These are phyloP conservation scores for Nymphalis io DNA, from an alignment of 1,140 invertebrate genomes.

Conservation along the genomic window DNA sequence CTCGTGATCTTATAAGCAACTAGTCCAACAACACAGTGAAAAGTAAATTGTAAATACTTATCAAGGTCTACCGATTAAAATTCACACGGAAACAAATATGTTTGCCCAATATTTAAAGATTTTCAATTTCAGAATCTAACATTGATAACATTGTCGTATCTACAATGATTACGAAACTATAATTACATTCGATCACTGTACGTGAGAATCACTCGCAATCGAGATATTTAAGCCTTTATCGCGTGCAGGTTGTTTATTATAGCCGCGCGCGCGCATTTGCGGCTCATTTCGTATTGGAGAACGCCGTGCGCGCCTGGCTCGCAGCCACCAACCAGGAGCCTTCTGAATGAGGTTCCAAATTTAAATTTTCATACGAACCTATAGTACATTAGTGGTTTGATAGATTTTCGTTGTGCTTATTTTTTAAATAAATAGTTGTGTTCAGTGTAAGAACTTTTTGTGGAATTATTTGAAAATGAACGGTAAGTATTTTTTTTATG, in stretches of 20 bases:
- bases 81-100: no score
- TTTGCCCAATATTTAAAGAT: background rate
- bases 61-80: no score
- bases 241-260: constrained; percentile 29
- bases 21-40: no score
- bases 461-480: constrained; percentile 28
- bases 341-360: constrained; percentile 10
- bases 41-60: no score
- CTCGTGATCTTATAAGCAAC: no score
- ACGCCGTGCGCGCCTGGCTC: constrained; percentile 20
- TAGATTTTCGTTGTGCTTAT: background rate
- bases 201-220: constrained; percentile 26
- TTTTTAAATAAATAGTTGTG: background rate
- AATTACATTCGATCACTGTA: constrained; percentile 16
- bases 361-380: constrained; percentile 14
- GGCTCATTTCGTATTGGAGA: constrained; percentile 21
- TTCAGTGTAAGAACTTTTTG: constrained; percentile 15
- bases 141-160: background rate
- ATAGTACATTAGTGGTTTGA: constrained; percentile 12
- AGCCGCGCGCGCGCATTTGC: constrained; percentile 25
- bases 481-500: constrained; percentile 22
- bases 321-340: constrained; percentile 7
- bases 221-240: constrained; percentile 26
- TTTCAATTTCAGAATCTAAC: background rate
- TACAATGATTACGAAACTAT: constrained; percentile 24